Base-by-base conservation (phyloP, 2,888 invertebrate species). In the Drosophila leonis region DNA sequence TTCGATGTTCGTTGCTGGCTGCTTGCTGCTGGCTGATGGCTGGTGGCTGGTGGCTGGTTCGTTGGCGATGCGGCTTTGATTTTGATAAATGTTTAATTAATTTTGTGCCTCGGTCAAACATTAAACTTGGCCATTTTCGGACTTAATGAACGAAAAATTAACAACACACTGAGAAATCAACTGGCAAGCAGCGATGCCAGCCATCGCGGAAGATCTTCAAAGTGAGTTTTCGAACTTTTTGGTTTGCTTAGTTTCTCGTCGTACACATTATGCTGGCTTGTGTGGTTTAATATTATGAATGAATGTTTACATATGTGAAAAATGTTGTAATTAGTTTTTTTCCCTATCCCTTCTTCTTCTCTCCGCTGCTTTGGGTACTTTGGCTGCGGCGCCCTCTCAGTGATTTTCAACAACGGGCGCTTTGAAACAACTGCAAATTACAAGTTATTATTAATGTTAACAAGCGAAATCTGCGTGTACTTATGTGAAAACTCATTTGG, bases 71-170 rank as follows among this genome's bases (percentile, higher is more conserved):
- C 62, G 75, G 76, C 90, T 86, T 80, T 87, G 88, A 91, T 84
- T 89, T 90, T 88, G 88, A 91, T 88, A 89, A 88, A 88, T 88
- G 90, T 91, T 88, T 88, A 91, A 90, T 88, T 91, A 90, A 88
- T 87, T 88, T 89, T 78, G 84, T 80, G 71, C 78, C 82, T 83
- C 82, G 69, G 54, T 54, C 74, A 80, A 83, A 81, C 79, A 82
- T 83, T 80, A 83, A 87, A 90, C 75, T 74, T 79, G 83, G 88
- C 81, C 75, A 91, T 88, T 90, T 88, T 91, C 81, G 63, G 90
- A 85, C 83, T 86, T 89, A 91, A 89, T 91, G 90, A 89, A 91
- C 85, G 78, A 72, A 90, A 90, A 90, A 89, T 91, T 90, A 88
- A 91, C 80, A 86, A 85, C 90, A 82, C 77, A 90, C 83, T 66